phyloP scores from a whole-genome alignment of 2,888 invertebrate genomes.

The Tubulanus polymorphus region DNA sequence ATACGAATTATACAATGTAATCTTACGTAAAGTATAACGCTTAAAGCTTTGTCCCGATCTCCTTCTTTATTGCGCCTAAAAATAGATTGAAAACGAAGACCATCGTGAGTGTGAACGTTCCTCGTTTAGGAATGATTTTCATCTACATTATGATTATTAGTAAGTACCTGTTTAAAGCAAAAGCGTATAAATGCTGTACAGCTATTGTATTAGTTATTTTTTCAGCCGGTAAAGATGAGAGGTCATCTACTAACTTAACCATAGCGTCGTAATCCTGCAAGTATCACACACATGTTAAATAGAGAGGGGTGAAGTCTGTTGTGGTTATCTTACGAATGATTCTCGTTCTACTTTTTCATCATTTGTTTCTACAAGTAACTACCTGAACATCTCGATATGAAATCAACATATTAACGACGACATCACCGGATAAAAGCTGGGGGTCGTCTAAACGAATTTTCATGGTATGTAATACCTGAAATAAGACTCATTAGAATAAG shows the following conservation, averaged over 20 bases:
- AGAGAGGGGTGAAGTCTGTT: neutral
- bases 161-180: constrained; percentile 82
- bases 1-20: neutral
- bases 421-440: constrained; percentile 91
- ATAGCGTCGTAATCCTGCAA: constrained; percentile 87
- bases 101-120: neutral
- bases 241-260: constrained; percentile 91
- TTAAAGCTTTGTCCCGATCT: constrained; percentile 88
- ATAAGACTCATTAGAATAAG: too few relatives aligned
- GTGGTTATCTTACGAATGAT: neutral
- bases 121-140: too few relatives aligned
- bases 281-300: neutral
- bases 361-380: too few relatives aligned
- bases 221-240: constrained; percentile 78
- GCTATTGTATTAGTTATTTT: constrained; percentile 69
- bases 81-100: constrained; percentile 15
- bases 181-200: constrained; percentile 90
- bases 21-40: constrained; percentile 73
- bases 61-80: constrained; percentile 83
- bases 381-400: constrained; percentile 61
- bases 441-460: constrained; percentile 92
- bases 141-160: neutral
- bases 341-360: too few relatives aligned
- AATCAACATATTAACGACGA: constrained; percentile 88
- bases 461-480: constrained; percentile 78